Percentiles rank a stretch among this genome's conserved stretches.
phyloP scores from a whole-genome alignment of 2,113 vertebrate genomes.

The Rallus limicola region DNA sequence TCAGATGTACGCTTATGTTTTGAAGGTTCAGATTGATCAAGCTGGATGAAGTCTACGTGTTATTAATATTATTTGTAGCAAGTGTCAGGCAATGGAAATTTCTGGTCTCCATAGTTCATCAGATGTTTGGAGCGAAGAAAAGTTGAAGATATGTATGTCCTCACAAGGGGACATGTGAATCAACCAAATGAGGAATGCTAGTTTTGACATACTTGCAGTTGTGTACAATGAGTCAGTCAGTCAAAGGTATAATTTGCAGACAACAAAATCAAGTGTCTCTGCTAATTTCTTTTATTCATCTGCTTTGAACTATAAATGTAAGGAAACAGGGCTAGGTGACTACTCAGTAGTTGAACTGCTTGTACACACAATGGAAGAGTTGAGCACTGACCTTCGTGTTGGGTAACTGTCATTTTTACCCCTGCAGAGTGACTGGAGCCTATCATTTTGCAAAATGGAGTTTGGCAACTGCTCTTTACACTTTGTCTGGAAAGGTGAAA shows the following conservation, averaged over 20 bases:
- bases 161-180: not conserved
- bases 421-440: not conserved
- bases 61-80: not conserved
- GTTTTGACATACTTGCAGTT: not conserved
- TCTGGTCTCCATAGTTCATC: not conserved
- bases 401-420: not conserved
- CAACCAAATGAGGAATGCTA: not conserved
- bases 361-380: not conserved
- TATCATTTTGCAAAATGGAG: not conserved
- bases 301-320: not conserved
- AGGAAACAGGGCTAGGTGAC: not conserved
- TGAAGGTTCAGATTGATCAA: not conserved
- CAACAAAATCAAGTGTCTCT: not conserved
- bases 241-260: not conserved
- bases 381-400: not conserved
- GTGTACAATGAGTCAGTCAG: not conserved
- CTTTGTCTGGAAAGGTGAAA: slow-evolving; percentile 9
- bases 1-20: not conserved
- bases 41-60: not conserved
- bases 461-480: not conserved
- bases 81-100: not conserved
- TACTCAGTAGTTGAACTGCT: not conserved
- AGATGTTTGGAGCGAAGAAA: not conserved
- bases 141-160: not conserved
- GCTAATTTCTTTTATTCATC: not conserved